Conservation (phyloP, 2,888 invertebrate species). For the Sesia bembeciformis region DNA sequence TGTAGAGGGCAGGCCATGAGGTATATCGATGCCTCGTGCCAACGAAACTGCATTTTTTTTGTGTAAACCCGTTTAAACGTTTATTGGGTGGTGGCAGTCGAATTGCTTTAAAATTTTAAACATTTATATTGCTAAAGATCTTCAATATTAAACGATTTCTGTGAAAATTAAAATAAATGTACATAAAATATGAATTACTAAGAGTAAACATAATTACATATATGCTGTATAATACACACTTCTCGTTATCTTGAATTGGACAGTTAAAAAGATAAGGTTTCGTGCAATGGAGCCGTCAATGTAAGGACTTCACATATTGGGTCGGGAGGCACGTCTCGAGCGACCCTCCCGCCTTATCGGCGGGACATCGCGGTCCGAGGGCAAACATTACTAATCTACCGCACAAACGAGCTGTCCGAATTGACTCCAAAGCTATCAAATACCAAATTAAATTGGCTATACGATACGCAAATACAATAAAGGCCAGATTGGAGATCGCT, state of each 20-base stretch:
- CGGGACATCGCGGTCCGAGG: conserved; percentile 55
- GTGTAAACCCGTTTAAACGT: no score
- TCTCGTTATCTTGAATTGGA: conserved; percentile 15
- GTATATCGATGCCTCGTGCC: no score
- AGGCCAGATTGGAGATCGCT: conserved; percentile 17
- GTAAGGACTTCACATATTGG: conserved; percentile 45
- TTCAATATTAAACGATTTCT: no score
- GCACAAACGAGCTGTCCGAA: conserved; percentile 57
- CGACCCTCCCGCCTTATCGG: conserved; percentile 48
- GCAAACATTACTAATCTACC: conserved; percentile 57
- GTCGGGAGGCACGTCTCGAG: conserved; percentile 2
- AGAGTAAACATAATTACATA: background rate
- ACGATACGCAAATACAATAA: conserved; percentile 23
- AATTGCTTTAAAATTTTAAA: no score
- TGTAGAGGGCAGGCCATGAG: no score
- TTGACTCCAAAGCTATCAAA: conserved; percentile 59
- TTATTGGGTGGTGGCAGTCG: no score
- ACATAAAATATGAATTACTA: background rate
- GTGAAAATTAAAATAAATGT: no score
- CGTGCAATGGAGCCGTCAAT: conserved; percentile 49
- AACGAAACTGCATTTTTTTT: no score
- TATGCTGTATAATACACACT: background rate
- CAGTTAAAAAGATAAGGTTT: conserved; percentile 32
- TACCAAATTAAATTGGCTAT: conserved; percentile 58
- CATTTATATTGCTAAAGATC: no score